Percentiles rank a stretch among this genome's conserved stretches.
Evolutionary conservation across 2,888 invertebrate genomes (phyloP).

Genomic region (Limnephilus auricula): DNA sequence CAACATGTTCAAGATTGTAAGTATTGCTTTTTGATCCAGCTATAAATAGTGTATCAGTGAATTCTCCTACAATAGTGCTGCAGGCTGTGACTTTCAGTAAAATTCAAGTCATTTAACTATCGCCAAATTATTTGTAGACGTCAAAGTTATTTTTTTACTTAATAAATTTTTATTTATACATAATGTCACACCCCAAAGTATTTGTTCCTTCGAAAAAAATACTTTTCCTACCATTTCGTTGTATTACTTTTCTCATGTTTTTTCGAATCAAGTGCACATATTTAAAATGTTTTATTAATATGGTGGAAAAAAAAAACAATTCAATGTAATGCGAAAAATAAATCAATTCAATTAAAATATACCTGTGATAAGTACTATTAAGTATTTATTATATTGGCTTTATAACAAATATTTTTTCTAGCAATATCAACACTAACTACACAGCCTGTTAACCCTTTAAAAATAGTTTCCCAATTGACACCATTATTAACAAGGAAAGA

Average conservation of each 20-base stretch:
- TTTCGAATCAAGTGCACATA: not conserved
- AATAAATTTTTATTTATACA: no score
- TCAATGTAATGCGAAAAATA: not conserved
- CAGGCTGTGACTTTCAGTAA: not conserved
- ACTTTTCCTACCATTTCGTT: not conserved
- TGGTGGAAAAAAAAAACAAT: not conserved
- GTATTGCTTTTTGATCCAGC: conserved; percentile 66
- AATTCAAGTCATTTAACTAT: not conserved
- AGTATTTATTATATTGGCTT: no score
- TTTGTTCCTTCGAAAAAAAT: no score
- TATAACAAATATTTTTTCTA: no score
- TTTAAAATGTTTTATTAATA: not conserved
- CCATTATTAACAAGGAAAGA: no score
- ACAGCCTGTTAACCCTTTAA: no score
- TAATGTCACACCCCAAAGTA: no score
- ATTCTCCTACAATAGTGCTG: not conserved
- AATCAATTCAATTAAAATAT: no score
- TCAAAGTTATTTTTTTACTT: no score
- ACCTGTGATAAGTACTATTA: no score
- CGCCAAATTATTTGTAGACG: not conserved
- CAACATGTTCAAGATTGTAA: conserved; percentile 76
- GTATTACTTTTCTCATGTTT: not conserved
- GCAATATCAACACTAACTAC: no score
- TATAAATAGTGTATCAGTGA: not conserved
- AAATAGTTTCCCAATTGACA: no score